Conservation (phyloP, 2,113 vertebrate species). For the Ceyx cyanopectus region DNA sequence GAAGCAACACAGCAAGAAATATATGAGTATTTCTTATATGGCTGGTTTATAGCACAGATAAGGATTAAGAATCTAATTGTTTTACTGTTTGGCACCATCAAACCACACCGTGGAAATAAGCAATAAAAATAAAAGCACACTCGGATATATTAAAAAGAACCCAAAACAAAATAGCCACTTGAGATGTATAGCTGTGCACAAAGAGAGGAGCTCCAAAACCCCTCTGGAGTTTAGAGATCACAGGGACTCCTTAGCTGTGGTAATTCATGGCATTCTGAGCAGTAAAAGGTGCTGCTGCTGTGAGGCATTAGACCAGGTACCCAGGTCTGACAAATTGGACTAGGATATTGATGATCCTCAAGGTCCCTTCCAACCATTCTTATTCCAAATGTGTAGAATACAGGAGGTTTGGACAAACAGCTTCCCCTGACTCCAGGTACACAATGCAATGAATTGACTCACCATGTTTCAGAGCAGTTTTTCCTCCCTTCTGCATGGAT, state of each 20-base stretch:
- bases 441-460: not conserved
- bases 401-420: not conserved
- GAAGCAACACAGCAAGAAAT: not conserved
- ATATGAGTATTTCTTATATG: slow-evolving; percentile 1
- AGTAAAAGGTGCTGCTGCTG: not conserved
- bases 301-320: not conserved
- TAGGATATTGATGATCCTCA: too few relatives aligned
- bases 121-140: not conserved
- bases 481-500: not conserved
- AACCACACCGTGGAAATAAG: not conserved
- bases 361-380: too few relatives aligned
- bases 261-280: not conserved
- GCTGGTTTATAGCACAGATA: not conserved
- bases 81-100: not conserved
- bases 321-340: not conserved
- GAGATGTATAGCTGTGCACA: not conserved
- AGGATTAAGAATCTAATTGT: not conserved
- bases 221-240: not conserved
- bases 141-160: not conserved
- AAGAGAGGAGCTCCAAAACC: not conserved
- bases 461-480: not conserved
- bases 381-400: rapidly evolving
- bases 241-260: not conserved
- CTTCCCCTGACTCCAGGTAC: not conserved
- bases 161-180: not conserved